Evolutionary conservation across 2,888 invertebrate species (phyloP).

Genomic region (Beris chalybata): DNA sequence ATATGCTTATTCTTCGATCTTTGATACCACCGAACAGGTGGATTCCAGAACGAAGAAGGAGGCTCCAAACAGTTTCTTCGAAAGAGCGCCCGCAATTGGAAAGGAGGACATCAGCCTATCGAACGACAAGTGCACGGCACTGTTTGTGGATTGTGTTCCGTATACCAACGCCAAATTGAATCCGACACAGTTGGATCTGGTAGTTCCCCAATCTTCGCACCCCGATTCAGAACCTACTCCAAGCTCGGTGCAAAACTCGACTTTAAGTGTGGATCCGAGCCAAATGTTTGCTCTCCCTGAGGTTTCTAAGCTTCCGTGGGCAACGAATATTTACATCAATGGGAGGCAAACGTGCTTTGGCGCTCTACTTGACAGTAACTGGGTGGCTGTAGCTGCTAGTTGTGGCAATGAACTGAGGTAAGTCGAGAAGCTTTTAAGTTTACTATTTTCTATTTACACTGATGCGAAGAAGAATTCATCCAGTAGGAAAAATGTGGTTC

Average conservation of each 20-base stretch:
- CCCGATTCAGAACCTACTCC: too few species aligned
- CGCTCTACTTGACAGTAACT: constrained; percentile 65
- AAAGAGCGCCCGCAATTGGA: background rate
- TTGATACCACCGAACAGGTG: background rate
- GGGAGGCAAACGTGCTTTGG: constrained; percentile 72
- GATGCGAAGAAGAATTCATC: too few species aligned
- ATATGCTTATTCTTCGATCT: constrained; percentile 41
- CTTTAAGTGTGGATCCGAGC: too few species aligned
- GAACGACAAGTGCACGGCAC: constrained; percentile 44
- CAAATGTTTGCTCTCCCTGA: background rate
- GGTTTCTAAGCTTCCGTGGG: constrained; percentile 66
- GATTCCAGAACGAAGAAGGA: background rate
- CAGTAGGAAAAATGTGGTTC: too few species aligned
- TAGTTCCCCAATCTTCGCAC: too few species aligned
- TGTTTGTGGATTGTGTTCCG: constrained; percentile 51
- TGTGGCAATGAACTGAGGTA: constrained; percentile 47
- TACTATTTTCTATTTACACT: too few species aligned
- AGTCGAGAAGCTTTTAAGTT: background rate
- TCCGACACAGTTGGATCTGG: background rate
- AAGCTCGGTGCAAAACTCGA: background rate
- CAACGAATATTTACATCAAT: constrained; percentile 70
- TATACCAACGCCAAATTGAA: constrained; percentile 41
- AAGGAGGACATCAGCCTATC: background rate
- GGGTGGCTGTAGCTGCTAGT: constrained; percentile 67
- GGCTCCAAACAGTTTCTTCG: background rate